Percentiles rank a stretch among this genome's conserved stretches.
These are phyloP conservation scores for Tursiops truncatus DNA, from an alignment of 2,113 vertebrate species.

Conservation along the genomic window DNA sequence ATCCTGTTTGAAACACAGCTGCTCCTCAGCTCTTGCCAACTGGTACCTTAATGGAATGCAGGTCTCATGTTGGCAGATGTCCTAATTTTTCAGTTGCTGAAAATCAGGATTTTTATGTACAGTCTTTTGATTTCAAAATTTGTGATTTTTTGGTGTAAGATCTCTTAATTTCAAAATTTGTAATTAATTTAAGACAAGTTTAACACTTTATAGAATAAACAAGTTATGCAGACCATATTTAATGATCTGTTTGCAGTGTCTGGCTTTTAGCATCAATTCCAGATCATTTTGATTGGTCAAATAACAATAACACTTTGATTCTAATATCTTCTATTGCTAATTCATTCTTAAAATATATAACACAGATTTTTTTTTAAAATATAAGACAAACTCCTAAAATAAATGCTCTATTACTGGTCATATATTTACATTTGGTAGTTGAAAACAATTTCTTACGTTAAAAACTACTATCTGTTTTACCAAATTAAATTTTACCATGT, in stretches of 20 bases:
- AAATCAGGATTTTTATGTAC: background rate
- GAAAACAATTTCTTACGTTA: background rate
- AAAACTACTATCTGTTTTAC: background rate
- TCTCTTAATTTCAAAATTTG: background rate
- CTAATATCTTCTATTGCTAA: background rate
- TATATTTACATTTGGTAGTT: slow-evolving; percentile 12
- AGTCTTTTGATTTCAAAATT: background rate
- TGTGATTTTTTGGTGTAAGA: background rate
- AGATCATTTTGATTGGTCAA: background rate
- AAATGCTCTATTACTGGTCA: background rate
- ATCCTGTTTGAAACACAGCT: background rate
- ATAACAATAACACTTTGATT: background rate
- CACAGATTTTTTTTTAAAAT: background rate
- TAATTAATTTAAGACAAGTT: background rate
- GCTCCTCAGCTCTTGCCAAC: background rate
- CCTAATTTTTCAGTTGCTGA: background rate
- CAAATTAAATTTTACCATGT: background rate
- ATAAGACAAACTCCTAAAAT: background rate
- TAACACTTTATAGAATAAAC: background rate
- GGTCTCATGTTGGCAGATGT: background rate
- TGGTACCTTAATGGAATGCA: background rate
- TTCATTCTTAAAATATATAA: slow-evolving; percentile 19
- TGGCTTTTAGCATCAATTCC: background rate
- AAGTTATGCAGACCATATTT: background rate
- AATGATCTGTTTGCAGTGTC: background rate